A percentile compares a stretch with the other conserved stretches of the same genome.
Conservation (phyloP, 2,888 invertebrate genomes). For the Schrankia costaestrigalis region DNA sequence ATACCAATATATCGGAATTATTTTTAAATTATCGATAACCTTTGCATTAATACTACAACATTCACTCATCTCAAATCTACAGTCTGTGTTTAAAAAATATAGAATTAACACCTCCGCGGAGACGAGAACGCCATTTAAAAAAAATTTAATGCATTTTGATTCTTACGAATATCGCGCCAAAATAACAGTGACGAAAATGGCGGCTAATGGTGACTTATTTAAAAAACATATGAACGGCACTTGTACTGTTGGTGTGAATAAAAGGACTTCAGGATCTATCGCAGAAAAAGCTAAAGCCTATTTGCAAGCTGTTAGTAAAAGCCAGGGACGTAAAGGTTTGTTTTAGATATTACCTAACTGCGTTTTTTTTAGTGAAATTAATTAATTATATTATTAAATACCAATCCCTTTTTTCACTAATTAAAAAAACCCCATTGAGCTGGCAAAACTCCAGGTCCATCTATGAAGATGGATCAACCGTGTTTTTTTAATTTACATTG, state of each 20-base stretch:
- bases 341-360: too few relatives aligned
- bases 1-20: constrained; percentile 23
- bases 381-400: too few relatives aligned
- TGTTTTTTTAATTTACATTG: too few relatives aligned
- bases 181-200: constrained; percentile 57
- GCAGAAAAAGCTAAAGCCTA: constrained; percentile 65
- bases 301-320: constrained; percentile 60
- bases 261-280: constrained; percentile 50
- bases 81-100: constrained; percentile 36
- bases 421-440: too few relatives aligned
- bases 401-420: too few relatives aligned
- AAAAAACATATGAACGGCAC: constrained; percentile 57
- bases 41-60: constrained; percentile 32
- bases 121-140: too few relatives aligned
- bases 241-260: constrained; percentile 52
- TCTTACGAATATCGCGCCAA: constrained; percentile 54
- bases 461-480: too few relatives aligned
- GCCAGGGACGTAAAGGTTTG: constrained; percentile 46
- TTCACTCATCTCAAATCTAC: constrained; percentile 17
- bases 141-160: constrained; percentile 50
- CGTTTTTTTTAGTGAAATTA: too few relatives aligned
- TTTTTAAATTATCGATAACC: constrained; percentile 47
- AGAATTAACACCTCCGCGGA: constrained; percentile 26
- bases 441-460: too few relatives aligned
- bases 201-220: constrained; percentile 50